Evolutionary conservation across 1,140 invertebrate genomes (phyloP).

Genomic region (Papilio glaucus): DNA sequence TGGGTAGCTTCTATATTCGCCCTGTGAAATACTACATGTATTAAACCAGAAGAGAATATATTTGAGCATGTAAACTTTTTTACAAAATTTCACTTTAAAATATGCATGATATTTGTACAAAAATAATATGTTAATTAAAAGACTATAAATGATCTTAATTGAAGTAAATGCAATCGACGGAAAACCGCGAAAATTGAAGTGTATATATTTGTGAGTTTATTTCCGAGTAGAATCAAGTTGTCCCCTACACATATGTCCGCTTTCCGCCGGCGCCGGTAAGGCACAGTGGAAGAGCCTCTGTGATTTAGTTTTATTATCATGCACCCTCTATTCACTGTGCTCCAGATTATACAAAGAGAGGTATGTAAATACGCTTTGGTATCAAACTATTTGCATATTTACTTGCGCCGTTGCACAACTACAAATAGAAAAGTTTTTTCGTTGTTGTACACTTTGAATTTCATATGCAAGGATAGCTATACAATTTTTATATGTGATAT

Average conservation of each 20-base stretch:
- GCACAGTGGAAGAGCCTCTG: slow-evolving; percentile 69
- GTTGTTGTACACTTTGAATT: slow-evolving; percentile 13
- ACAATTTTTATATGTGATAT: neutral
- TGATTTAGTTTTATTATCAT: slow-evolving; percentile 83
- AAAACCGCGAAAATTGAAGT: neutral
- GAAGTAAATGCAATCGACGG: neutral
- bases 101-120: too few species aligned
- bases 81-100: too few species aligned
- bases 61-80: too few species aligned
- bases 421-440: slow-evolving; percentile 34
- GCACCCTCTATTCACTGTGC: slow-evolving; percentile 66
- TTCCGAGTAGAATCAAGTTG: slow-evolving; percentile 63
- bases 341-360: slow-evolving; percentile 59
- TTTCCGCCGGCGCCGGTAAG: slow-evolving; percentile 77
- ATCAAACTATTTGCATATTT: slow-evolving; percentile 39
- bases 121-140: too few species aligned
- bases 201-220: slow-evolving; percentile 61
- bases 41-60: too few species aligned
- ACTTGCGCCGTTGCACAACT: slow-evolving; percentile 27
- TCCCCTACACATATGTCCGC: slow-evolving; percentile 69
- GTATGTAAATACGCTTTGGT: slow-evolving; percentile 50
- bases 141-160: neutral
- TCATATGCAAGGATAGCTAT: neutral
- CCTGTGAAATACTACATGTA: too few species aligned
- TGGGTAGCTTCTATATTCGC: too few species aligned